Conservation (phyloP, 2,113 vertebrate species). For the Lamprologus lemairii region DNA sequence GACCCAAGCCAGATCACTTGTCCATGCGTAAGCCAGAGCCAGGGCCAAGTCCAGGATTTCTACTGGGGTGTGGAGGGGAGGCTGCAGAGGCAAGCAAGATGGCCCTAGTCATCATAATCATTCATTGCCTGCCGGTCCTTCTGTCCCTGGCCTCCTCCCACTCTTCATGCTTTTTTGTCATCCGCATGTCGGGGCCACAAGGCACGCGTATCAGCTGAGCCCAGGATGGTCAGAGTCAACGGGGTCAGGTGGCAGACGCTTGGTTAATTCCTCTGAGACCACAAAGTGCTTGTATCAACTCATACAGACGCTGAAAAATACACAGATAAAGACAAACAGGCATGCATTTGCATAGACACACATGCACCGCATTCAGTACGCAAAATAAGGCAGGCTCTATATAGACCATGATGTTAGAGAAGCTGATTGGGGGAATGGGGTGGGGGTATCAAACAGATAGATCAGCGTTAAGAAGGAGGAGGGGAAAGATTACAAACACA, state of each 20-base stretch:
- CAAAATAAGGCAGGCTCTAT: neutral
- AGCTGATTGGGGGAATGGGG: neutral
- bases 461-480: conserved; percentile 32
- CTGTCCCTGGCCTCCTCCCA: conserved; percentile 48
- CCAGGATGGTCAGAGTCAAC: conserved; percentile 57
- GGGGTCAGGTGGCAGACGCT: conserved; percentile 73
- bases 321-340: neutral
- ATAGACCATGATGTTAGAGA: neutral
- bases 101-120: conserved; percentile 65
- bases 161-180: conserved; percentile 47
- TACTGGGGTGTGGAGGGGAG: neutral
- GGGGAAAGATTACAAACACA: conserved; percentile 46
- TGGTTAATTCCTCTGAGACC: conserved; percentile 71
- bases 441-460: conserved; percentile 11
- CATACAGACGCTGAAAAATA: neutral
- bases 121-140: conserved; percentile 67
- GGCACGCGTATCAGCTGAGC: conserved; percentile 68
- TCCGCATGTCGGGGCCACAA: conserved; percentile 48
- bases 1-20: conserved; percentile 44
- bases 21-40: conserved; percentile 47
- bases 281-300: conserved; percentile 20
- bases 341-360: neutral
- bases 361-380: neutral
- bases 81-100: conserved; percentile 45
- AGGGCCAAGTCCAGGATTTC: conserved; percentile 56